Percentiles rank a stretch among this genome's conserved stretches.
These are phyloP conservation scores for Microhierax caerulescens DNA, from an alignment of 2,797 vertebrate genomes.

Conservation along the genomic window DNA sequence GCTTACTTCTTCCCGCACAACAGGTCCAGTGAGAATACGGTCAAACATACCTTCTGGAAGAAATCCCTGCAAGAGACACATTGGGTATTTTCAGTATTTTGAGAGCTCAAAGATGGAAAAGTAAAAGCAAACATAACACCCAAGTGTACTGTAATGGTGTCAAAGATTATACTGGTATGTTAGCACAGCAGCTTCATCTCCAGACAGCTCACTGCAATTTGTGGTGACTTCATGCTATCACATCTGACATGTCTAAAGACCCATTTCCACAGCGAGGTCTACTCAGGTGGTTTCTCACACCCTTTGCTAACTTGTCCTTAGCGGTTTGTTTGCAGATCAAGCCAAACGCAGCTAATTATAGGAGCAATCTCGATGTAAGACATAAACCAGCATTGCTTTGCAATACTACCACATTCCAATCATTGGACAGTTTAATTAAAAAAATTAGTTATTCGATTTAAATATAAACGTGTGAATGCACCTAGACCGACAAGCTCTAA, in stretches of 20 bases:
- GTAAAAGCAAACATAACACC: background rate
- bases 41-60: conserved; percentile 97
- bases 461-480: background rate
- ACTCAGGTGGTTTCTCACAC: background rate
- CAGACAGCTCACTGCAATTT: background rate
- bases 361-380: background rate
- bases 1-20: conserved; percentile 96
- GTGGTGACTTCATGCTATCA: background rate
- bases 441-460: background rate
- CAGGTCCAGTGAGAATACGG: conserved; percentile 94
- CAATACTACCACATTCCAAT: background rate
- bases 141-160: fast-evolving
- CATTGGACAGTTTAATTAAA: background rate
- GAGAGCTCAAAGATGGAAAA: background rate
- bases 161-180: background rate
- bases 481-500: background rate
- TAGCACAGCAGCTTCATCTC: background rate
- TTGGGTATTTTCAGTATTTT: background rate
- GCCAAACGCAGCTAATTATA: background rate
- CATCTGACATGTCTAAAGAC: fast-evolving
- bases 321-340: background rate
- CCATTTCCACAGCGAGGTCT: background rate
- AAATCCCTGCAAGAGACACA: conserved; percentile 83
- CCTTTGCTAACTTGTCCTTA: background rate
- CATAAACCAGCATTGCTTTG: background rate